These are phyloP conservation scores for Ovibos moschatus DNA, from an alignment of 2,113 vertebrate species.

Conservation along the genomic window DNA sequence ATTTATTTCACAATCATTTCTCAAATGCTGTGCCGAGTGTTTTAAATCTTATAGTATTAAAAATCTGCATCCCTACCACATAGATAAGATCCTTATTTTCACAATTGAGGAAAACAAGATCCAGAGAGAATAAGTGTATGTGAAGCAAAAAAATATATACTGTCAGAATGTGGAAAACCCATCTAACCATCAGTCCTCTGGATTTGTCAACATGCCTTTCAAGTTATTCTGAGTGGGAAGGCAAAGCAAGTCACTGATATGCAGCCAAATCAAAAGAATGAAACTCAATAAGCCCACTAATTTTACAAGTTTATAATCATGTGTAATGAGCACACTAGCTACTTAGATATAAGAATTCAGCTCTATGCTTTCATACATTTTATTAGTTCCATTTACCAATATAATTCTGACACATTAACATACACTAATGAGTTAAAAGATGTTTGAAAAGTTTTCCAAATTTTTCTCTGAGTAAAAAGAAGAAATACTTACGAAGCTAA, in stretches of 20 bases:
- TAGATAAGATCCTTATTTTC: background rate
- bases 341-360: background rate
- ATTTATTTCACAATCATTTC: background rate
- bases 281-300: background rate
- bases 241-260: background rate
- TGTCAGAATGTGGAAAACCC: background rate
- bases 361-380: background rate
- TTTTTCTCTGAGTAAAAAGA: background rate
- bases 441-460: background rate
- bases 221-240: background rate
- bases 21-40: background rate
- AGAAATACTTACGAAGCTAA: slow-evolving; percentile 93
- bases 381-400: background rate
- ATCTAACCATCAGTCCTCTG: background rate
- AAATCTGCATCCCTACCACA: background rate
- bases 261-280: background rate
- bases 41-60: background rate
- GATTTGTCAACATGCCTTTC: background rate
- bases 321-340: background rate
- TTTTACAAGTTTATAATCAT: background rate
- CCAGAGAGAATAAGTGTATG: background rate
- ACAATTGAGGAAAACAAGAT: background rate
- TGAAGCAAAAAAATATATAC: background rate
- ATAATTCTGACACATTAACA: background rate
- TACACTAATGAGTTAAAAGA: background rate